Evolutionary conservation across 2,113 vertebrate genomes (phyloP), one percentile per base, ranked within the genome.

Genomic region (Anseranas semipalmata): DNA sequence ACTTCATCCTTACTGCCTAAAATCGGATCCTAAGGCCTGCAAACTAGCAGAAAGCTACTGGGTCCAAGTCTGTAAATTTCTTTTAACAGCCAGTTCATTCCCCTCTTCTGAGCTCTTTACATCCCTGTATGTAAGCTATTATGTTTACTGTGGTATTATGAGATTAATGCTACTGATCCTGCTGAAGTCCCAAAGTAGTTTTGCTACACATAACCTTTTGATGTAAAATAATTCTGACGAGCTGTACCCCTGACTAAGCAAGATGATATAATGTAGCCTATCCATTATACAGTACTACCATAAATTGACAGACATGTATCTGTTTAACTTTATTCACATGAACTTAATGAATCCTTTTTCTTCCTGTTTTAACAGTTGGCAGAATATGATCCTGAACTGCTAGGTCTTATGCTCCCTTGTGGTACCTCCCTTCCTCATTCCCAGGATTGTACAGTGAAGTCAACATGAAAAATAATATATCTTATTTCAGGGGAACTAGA

Each of bases 31-130:
- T 77, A 43, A 70, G 6, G 35, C n/a, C 12, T 50, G 21, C 50
- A 74, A 93, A 46, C 10, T 55, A 33, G 35, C 14, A 78, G 72
- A 88, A 89, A 75, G 15, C 22, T 81, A 52, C 68, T 43, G 46
- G 10, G 35, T 87, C 79, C 19, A 85, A 82, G 41, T 15, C 35
- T 56, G 62, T 28, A 24, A 73, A 63, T 87, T 90, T 93, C 37
- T 96, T 96, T 89, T 43, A 85, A 67, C 33, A 80, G 73, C 13
- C 59, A 87, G 73, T 94, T 37, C 20, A 55, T 92, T 96, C 84
- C 58, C 90, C 75, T 95, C 87, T 89, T 88, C 45, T 86, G 73
- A 87, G 52, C 15, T 93, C 58, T 96, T 92, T 81, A 30, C 16
- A 66, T 19, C 59, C 22, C 45, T 10, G 4, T 10, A 33, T 18